Base-by-base conservation (phyloP, 2,888 invertebrate genomes). In the Eledona agricola region DNA sequence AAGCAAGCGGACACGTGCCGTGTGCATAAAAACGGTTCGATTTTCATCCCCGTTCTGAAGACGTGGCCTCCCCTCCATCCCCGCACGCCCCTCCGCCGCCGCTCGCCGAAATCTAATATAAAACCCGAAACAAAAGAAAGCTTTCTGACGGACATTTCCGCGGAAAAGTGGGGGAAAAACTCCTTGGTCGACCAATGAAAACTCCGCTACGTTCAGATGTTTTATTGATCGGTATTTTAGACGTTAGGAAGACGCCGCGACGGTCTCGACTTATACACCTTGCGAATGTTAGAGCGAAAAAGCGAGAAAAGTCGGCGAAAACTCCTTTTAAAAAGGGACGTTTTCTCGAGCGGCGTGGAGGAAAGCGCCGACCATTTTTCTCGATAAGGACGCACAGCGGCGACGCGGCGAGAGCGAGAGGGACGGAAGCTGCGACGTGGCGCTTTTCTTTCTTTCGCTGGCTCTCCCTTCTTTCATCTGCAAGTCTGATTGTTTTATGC, bases 211-310 rank as follows among this genome's bases (percentile, higher is more conserved):
- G 72, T 71, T 71, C 73, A 72, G 74, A 73, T 74, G 74, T 74
- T 74, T 72, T 74, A 74, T 74, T 73, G 74, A 74, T 74, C 74
- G 72, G 71, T 69, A 73, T 72, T 72, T 74, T 65, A 73, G 74
- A 74, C 73, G 74, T 69, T 69, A 62, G 54, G 26, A 50, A 71
- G 72, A 70, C 69, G 67, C 59, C 63, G 52, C 54, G 53, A 62
- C 63, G 66, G 62, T 46, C 54, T 57, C 57, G 63, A 64, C 65
- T 62, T 63, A 62, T 64, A 61, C 63, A 65, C 64, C 65, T 64
- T 62, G 45, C 34, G 31, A 42, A 51, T 46, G 43, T 43, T 46
- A 37, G 65, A 57, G 57, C 54, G 61, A 63, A 62, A 63, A 63
- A 63, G 59, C 43, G 55, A 45, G 1, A n/a, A n/a, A n/a, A n/a